Conservation (phyloP, 2,888 invertebrate genomes). For the Lumbricus terrestris region DNA sequence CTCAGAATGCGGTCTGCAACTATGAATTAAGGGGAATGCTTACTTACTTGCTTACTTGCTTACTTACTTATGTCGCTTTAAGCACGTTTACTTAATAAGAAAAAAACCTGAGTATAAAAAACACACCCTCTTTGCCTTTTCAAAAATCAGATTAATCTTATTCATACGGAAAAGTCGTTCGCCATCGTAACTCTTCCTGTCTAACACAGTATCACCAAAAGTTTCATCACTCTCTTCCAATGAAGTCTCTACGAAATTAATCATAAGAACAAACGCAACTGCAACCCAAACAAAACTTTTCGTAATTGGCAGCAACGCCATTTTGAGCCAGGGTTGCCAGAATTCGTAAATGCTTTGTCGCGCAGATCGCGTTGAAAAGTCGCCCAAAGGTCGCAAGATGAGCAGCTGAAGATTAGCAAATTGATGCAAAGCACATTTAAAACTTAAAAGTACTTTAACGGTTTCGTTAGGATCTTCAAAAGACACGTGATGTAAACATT, state of each 20-base stretch:
- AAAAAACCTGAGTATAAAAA: not conserved
- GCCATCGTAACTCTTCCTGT: not conserved
- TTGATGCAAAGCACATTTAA: too few species aligned
- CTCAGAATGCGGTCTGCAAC: too few species aligned
- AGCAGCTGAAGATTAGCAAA: too few species aligned
- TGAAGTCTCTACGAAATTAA: not conserved
- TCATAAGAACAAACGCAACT: not conserved
- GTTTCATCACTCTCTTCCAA: not conserved
- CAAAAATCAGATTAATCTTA: conserved; percentile 84
- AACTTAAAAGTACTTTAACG: too few species aligned
- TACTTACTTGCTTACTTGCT: too few species aligned
- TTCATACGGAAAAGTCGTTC: conserved; percentile 82
- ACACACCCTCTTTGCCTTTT: conserved; percentile 81
- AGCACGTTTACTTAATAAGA: too few species aligned
- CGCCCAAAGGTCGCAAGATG: too few species aligned
- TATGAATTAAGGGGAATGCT: too few species aligned
- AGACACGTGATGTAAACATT: too few species aligned
- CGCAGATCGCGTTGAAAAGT: too few species aligned
- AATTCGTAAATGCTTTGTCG: not conserved
- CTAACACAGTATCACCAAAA: not conserved
- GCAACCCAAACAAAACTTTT: not conserved
- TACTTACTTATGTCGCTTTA: too few species aligned
- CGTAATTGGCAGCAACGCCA: not conserved
- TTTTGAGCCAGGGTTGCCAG: not conserved
- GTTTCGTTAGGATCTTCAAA: too few species aligned